Evolutionary conservation across 2,113 vertebrate genomes (phyloP), one percentile per base, ranked within the genome.

Genomic region (Stegastes partitus): DNA sequence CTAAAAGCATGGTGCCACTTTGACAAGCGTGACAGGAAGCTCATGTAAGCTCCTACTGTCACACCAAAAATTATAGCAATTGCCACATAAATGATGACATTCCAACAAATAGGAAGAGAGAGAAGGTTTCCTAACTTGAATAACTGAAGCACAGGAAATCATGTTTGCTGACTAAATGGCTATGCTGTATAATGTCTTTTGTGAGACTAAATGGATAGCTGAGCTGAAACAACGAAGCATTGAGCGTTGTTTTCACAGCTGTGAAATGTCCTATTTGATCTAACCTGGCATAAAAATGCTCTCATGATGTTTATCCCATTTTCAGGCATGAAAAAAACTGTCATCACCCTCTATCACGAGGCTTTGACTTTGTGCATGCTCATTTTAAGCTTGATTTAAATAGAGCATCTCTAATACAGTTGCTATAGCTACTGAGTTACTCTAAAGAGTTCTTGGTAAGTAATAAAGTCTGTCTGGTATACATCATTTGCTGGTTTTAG

Each of bases 161-260:
- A 21, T 53, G 5, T 16, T 22, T 44, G 11, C 15, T 72, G 6
- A 44, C 42, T 22, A 56, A 47, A 67, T 22, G 31, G 11, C 11
- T 34, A 18, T 63, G 4, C 50, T 58, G 16, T n/a, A 44, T 18
- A 2, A 68, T 26, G 15, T 44, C 11, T 69, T 21, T 83, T 45
- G 39, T 72, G 49, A 84, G 34, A 61, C 26, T 74, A 34, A 59
- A 67, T 39, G 21, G 62, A 9, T 6, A 2, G 7, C 6, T 0
- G 15, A 59, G 28, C 16, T 59, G 16, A 61, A 65, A 87, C 81
- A 76, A 79, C 42, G 71, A 51, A 6, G 16, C 44, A 3, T 58
- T 81, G 59, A 83, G 50, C 8, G 3, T 16, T 21, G 19, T 54
- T 15, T 53, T 63, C 61, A 70, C 31, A 74, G 45, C 18, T 61